These are phyloP conservation scores for Octodonta nipae DNA, from an alignment of 2,888 invertebrate species.

Conservation along the genomic window DNA sequence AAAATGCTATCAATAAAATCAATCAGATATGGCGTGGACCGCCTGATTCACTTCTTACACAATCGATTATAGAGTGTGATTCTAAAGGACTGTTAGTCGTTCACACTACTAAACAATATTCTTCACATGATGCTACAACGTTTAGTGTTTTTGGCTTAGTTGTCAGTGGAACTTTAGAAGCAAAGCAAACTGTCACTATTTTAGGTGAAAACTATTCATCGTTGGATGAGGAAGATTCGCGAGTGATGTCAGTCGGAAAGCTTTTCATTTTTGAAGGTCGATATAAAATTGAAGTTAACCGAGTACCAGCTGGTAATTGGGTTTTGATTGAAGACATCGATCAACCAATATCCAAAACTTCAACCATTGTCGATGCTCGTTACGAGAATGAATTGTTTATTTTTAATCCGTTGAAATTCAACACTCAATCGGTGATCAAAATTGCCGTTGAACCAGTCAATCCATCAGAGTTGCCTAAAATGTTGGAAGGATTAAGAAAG, in stretches of 20 bases:
- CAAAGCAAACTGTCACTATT: conserved; percentile 88
- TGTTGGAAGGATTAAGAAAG: conserved; percentile 95
- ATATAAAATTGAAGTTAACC: conserved; percentile 85
- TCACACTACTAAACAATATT: conserved; percentile 97
- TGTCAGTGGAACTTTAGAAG: conserved; percentile 89
- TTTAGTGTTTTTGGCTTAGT: conserved; percentile 84
- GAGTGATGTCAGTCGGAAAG: conserved; percentile 82
- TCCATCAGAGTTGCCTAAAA: conserved; percentile 96
- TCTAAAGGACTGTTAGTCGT: conserved; percentile 68
- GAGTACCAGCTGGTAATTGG: conserved; percentile 98
- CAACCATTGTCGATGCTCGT: conserved; percentile 78
- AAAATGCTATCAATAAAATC: conserved; percentile 77
- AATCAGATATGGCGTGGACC: conserved; percentile 87
- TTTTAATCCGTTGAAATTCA: conserved; percentile 89
- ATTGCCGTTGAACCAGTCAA: conserved; percentile 98
- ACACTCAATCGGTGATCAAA: conserved; percentile 96
- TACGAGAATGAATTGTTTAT: conserved; percentile 78
- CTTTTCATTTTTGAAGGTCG: conserved; percentile 90
- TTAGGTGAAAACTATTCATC: conserved; percentile 97
- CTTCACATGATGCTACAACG: conserved; percentile 95
- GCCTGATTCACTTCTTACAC: conserved; percentile 61
- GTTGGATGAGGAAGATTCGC: conserved; percentile 95
- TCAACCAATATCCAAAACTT: conserved; percentile 95
- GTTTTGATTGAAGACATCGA: conserved; percentile 97
- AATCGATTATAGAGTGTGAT: conserved; percentile 86